Evolutionary conservation across 2,113 vertebrate genomes (phyloP), one percentile per base, ranked within the genome.

Genomic region (Malurus cyaneus): DNA sequence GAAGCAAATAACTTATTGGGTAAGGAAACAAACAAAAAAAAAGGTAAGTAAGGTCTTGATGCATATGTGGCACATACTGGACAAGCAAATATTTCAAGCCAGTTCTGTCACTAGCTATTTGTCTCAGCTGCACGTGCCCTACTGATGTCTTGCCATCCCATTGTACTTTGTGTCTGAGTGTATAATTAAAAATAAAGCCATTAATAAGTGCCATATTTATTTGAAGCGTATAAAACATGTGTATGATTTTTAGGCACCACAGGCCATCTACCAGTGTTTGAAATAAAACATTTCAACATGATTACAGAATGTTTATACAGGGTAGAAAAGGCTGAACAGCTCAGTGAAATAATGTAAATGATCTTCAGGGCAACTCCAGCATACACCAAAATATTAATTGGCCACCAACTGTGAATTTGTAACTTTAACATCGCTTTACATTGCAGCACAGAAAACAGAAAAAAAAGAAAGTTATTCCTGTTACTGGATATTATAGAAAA

Each of bases 281-380:
- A 95, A 95, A 95, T 59, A 96, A 88, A 77, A 87, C 3, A 8
- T 91, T 96, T 95, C 62, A 64, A 71, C 15, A 52, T 77, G 60
- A 96, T 96, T 77, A 95, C 34, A 79, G 17, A 80, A 62, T 46
- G 20, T 85, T 77, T 83, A 56, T 3, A 60, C 24, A 5, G 2
- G 1, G 12, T 29, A 88, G 56, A 65, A 74, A 66, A 52, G 47
- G 62, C 23, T 76, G 36, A 94, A 59, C 19, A 60, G 53, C 34
- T 93, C 72, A 84, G 18, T 59, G 24, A 72, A 97, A 91, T 83
- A 91, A 96, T 87, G 64, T 57, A 97, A 96, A 96, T 89, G 12
- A 93, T 74, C 62, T 96, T 93, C 80, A 94, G 72, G 69, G 92
- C 56, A 89, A 14, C 76, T 46, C 16, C 52, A 87, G 81, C 3